Conservation (phyloP, 2,113 vertebrate species). For the Plectropomus leopardus region DNA sequence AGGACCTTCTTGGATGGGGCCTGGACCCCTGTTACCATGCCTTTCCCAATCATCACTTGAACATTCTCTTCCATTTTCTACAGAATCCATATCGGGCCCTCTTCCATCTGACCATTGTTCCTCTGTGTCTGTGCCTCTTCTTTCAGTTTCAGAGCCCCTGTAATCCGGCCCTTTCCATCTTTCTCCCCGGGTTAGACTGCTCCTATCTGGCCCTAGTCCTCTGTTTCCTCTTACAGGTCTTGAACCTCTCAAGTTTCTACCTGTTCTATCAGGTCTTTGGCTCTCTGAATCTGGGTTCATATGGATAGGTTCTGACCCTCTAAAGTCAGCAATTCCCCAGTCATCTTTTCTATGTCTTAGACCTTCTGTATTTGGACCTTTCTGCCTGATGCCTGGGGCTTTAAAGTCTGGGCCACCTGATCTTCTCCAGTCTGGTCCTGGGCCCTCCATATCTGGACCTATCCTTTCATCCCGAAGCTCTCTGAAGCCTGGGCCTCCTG, state of each 20-base stretch:
- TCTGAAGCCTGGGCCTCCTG: constrained; percentile 4
- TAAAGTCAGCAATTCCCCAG: constrained; percentile 30
- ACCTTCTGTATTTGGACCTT: constrained; percentile 33
- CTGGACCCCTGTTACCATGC: constrained; percentile 17
- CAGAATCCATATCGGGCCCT: constrained; percentile 32
- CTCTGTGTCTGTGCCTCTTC: constrained; percentile 36
- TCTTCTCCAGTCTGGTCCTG: constrained; percentile 38
- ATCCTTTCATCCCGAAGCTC: constrained; percentile 28
- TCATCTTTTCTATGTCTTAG: constrained; percentile 46
- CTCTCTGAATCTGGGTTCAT: constrained; percentile 32
- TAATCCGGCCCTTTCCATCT: constrained; percentile 30
- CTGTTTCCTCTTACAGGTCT: constrained; percentile 43
- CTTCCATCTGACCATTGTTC: constrained; percentile 49
- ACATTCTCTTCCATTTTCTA: constrained; percentile 33
- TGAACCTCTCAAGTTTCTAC: constrained; percentile 43
- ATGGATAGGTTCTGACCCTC: constrained; percentile 26
- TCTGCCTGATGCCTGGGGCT: constrained; percentile 34
- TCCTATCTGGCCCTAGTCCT: constrained; percentile 26
- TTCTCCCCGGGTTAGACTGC: neutral
- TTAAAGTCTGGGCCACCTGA: constrained; percentile 26
- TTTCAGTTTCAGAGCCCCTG: constrained; percentile 29
- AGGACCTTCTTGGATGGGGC: neutral
- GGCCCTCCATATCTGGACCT: constrained; percentile 5
- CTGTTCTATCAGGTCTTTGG: constrained; percentile 20
- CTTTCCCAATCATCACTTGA: constrained; percentile 43